These are phyloP conservation scores for Neodiprion lecontei DNA, from an alignment of 1,140 invertebrate genomes.

Conservation along the genomic window DNA sequence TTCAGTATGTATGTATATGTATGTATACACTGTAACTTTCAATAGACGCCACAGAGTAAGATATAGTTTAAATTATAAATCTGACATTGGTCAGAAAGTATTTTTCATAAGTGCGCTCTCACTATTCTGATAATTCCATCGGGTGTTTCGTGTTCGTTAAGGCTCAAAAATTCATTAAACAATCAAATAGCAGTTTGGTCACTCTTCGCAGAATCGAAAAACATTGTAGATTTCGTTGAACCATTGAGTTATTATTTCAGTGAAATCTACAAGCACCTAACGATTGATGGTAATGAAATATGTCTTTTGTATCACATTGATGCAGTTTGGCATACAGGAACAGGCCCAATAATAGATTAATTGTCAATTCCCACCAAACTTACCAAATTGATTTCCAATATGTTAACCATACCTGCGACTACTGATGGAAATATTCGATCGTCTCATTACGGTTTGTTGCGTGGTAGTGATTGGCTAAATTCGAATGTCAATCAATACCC, in stretches of 20 bases:
- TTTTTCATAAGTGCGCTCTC: not conserved
- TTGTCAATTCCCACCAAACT: not conserved
- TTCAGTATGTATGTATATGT: not conserved
- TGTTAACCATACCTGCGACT: not conserved
- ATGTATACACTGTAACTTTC: not conserved
- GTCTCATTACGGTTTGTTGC: not conserved
- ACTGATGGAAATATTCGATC: not conserved
- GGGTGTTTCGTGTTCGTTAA: not conserved
- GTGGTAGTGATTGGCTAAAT: not conserved
- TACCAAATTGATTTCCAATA: not conserved
- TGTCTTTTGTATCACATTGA: not conserved
- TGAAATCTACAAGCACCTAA: not conserved
- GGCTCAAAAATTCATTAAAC: not conserved
- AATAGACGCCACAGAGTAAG: not conserved
- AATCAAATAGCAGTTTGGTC: not conserved
- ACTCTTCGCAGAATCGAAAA: not conserved
- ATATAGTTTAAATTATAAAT: not conserved
- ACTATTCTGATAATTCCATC: not conserved
- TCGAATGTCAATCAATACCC: not conserved
- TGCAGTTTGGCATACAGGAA: not conserved
- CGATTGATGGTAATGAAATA: no score
- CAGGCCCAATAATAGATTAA: not conserved
- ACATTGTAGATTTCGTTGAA: not conserved
- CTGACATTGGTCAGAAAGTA: not conserved
- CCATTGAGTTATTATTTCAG: slow-evolving; percentile 1